Conservation (phyloP, 2,113 vertebrate genomes). For the Channa argus region DNA sequence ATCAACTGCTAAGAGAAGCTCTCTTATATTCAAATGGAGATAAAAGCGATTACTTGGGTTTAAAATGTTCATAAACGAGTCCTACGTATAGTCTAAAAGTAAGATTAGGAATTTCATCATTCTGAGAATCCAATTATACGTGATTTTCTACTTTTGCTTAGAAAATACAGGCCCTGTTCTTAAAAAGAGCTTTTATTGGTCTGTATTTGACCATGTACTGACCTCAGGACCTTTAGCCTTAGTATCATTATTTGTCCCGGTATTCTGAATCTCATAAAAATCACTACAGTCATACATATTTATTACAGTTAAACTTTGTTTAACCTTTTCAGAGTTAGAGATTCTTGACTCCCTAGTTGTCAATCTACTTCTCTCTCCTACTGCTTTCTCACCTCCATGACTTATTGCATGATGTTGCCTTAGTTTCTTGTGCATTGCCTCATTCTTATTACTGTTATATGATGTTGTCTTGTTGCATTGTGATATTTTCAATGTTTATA, state of each 20-base stretch:
- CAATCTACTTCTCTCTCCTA: not conserved
- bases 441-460: constrained; percentile 12
- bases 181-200: not conserved
- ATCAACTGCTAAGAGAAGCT: too few relatives aligned
- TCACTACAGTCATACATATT: constrained; percentile 12
- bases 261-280: not conserved
- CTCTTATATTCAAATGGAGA: too few relatives aligned
- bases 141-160: too few relatives aligned
- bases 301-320: constrained; percentile 4
- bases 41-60: too few relatives aligned
- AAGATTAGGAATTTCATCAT: too few relatives aligned
- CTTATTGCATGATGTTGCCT: constrained; percentile 6
- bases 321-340: constrained; percentile 8
- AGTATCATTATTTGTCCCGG: constrained; percentile 3
- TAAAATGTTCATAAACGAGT: too few relatives aligned
- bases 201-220: not conserved
- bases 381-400: not conserved
- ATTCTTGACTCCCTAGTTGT: not conserved
- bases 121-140: too few relatives aligned
- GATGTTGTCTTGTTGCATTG: not conserved
- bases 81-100: too few relatives aligned
- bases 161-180: not conserved
- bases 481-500: constrained; percentile 17
- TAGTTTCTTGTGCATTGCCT: constrained; percentile 3
- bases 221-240: not conserved